Evolutionary conservation across 2,888 invertebrate species (phyloP).

Genomic region (Macrosoma leucophasiata): DNA sequence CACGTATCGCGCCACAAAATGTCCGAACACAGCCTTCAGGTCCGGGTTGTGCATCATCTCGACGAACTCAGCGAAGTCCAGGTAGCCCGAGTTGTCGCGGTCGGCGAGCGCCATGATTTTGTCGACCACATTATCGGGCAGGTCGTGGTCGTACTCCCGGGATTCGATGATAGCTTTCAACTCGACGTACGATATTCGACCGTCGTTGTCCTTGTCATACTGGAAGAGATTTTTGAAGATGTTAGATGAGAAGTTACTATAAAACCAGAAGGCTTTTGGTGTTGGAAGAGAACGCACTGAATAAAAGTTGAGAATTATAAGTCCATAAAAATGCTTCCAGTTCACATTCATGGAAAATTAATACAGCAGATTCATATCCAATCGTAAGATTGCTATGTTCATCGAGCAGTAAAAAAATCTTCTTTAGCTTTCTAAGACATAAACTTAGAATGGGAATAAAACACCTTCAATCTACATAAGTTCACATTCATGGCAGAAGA

Average conservation of each 20-base stretch:
- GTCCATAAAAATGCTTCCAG: no score
- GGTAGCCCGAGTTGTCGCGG: conserved; percentile 75
- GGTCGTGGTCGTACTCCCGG: conserved; percentile 78
- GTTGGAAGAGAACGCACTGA: no score
- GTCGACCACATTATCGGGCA: conserved; percentile 80
- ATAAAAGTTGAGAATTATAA: no score
- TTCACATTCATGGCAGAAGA: no score
- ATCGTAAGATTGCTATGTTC: no score
- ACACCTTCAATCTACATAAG: no score
- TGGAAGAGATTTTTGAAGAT: conserved; percentile 41
- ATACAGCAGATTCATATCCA: no score
- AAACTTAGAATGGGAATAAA: no score
- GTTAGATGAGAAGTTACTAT: neutral
- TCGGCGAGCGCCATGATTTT: conserved; percentile 82
- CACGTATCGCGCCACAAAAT: conserved; percentile 77
- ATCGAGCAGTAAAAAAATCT: no score
- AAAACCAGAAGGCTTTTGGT: no score
- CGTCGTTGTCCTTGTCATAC: conserved; percentile 84
- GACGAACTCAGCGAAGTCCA: conserved; percentile 84
- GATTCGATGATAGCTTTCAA: conserved; percentile 77
- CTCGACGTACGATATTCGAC: conserved; percentile 80
- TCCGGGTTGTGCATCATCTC: conserved; percentile 79
- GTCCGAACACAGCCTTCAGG: conserved; percentile 79
- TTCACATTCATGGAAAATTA: no score
- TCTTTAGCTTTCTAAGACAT: no score